These are phyloP conservation scores for Patiria miniata DNA, from an alignment of 35 echinoderm and acorn worm genomes.

Conservation along the genomic window DNA sequence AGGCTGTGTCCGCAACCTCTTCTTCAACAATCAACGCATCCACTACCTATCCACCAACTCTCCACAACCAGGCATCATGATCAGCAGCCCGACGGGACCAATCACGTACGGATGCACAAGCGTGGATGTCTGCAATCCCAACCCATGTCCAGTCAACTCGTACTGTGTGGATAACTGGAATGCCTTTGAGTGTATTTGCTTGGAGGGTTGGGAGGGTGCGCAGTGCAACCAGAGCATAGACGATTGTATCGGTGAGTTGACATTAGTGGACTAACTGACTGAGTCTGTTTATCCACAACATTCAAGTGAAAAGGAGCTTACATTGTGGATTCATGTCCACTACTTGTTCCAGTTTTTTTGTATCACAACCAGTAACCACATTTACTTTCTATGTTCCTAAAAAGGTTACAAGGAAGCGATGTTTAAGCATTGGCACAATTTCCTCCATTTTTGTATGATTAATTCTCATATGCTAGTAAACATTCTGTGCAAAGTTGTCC, in stretches of 20 bases:
- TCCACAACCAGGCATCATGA: constrained; percentile 51
- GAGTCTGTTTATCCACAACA: too few relatives aligned
- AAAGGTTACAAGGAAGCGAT: too few relatives aligned
- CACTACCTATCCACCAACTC: constrained; percentile 64
- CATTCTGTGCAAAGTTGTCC: too few relatives aligned
- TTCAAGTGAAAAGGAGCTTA: too few relatives aligned
- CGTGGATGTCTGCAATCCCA: constrained; percentile 65
- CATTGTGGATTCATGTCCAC: too few relatives aligned
- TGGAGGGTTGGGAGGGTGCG: constrained; percentile 88
- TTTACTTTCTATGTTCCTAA: too few relatives aligned
- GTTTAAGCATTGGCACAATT: too few relatives aligned
- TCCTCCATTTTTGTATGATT: too few relatives aligned
- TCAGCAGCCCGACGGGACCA: constrained; percentile 53
- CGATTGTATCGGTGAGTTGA: constrained; percentile 90
- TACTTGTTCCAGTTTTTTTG: too few relatives aligned
- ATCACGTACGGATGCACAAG: constrained; percentile 55
- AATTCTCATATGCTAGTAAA: too few relatives aligned
- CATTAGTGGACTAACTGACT: neutral
- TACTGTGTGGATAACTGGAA: constrained; percentile 91
- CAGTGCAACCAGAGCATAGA: constrained; percentile 71
- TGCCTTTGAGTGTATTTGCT: constrained; percentile 60
- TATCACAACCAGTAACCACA: too few relatives aligned
- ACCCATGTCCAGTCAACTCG: constrained; percentile 80
- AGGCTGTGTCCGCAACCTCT: constrained; percentile 77
- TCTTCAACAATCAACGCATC: constrained; percentile 68